Base-by-base conservation (phyloP, 1,140 invertebrate species). In the Tetragnatha versicolor region DNA sequence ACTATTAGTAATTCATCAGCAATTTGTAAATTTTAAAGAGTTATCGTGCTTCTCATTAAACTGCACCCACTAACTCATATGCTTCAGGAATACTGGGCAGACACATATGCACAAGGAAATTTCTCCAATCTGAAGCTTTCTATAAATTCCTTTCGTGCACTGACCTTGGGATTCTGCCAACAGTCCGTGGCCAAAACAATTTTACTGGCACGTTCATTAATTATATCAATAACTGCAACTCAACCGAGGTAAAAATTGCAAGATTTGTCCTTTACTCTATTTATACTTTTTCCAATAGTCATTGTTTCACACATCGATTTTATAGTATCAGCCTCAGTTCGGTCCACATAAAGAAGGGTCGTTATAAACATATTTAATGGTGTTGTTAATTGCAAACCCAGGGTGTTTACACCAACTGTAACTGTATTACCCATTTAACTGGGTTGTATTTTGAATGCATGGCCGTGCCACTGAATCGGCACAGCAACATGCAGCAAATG, bases 401-500 rank as follows among this genome's bases (percentile, higher is more conserved):
- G 60, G 60, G 22, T 63, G 60, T 35, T 35, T 35, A 22, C 60
- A 63, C 29, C 60, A 63, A 31, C 10, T 31, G 25, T 31, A 63
- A 31, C 60, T 31, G 33, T n/a, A 63, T 31, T 63, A 63, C n/a
- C 60, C 60, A 63, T 63, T 63, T 31, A 31, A 63, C 22, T 63
- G 60, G 17, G 60, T 63, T n/a, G 60, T 9, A 39, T 63, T 63
- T 63, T 63, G 60, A n/a, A 63, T 10, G 4, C 29, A 39, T 12
- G 60, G 2, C 14, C 60, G 12, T 35, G 60, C 60, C 12, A 63
- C 60, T 14, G 25, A 31, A 39, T 63, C 60, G 9, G 60, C 10
- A 63, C 3, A 63, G 17, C 29, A 63, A 33, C 60, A 63, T 63
- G 2, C 25, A n/a, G 60, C 29, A n/a, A 63, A n/a, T 12, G 12